Conservation (phyloP, 2,888 invertebrate genomes). For the Empis stercorea region DNA sequence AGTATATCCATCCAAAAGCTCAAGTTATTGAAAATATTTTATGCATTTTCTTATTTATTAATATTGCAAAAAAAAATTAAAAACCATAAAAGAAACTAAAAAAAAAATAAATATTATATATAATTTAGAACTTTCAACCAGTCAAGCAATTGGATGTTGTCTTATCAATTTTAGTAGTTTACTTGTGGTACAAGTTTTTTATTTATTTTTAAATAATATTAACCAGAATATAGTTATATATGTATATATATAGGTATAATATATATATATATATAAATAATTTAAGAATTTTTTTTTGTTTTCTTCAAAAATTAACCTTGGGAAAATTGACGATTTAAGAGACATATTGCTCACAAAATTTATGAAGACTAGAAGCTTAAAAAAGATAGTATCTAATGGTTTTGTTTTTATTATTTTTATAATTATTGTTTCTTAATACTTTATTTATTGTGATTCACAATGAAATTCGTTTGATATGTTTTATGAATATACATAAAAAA, state of each 20-base stretch:
- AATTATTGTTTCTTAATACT: not conserved
- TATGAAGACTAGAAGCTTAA: not conserved
- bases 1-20: not conserved
- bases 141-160: constrained; percentile 31
- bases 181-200: not conserved
- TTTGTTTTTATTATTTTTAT: not conserved
- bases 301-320: no score
- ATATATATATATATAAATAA: no score
- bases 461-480: not conserved
- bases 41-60: not conserved
- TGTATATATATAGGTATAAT: no score
- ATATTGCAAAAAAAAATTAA: not conserved
- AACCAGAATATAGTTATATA: no score
- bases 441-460: not conserved
- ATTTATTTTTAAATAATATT: no score
- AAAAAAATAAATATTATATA: not conserved
- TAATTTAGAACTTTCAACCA: constrained; percentile 26
- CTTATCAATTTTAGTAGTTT: not conserved
- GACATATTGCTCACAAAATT: not conserved
- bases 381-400: not conserved
- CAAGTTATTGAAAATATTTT: constrained; percentile 1
- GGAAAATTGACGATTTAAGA: no score
- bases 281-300: no score
- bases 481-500: not conserved
- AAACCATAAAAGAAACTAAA: not conserved